Percentiles rank a stretch among this genome's conserved stretches.
Conservation (phyloP, 2,888 invertebrate species). For the Xanthia togata region DNA sequence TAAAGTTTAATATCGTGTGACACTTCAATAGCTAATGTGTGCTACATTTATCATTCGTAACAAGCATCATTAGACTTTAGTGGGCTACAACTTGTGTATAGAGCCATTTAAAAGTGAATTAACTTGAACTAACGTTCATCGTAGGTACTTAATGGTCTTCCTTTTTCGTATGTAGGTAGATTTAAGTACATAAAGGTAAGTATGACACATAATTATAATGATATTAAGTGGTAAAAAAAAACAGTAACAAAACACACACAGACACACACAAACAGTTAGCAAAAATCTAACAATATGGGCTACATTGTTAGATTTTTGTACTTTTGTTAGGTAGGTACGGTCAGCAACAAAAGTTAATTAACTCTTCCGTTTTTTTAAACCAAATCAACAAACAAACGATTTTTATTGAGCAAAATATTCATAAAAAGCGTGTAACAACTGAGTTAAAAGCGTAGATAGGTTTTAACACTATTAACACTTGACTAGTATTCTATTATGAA, state of each 20-base stretch:
- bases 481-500: too few relatives aligned
- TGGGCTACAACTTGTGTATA: constrained; percentile 72
- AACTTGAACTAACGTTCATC: constrained; percentile 63
- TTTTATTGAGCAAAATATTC: too few relatives aligned
- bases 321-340: background rate
- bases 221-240: too few relatives aligned
- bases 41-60: constrained; percentile 81
- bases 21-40: constrained; percentile 68
- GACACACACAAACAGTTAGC: too few relatives aligned
- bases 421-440: too few relatives aligned
- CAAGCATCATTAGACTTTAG: constrained; percentile 75
- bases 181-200: background rate
- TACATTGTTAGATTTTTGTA: background rate
- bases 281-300: too few relatives aligned
- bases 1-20: constrained; percentile 52
- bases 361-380: too few relatives aligned
- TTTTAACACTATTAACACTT: too few relatives aligned
- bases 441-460: too few relatives aligned
- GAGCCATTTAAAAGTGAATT: constrained; percentile 73
- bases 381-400: too few relatives aligned
- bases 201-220: background rate
- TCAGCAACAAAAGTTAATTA: too few relatives aligned
- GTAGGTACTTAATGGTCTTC: background rate
- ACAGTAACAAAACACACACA: too few relatives aligned
- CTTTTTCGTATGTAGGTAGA: background rate